phyloP scores from a whole-genome alignment of 2,888 invertebrate genomes.

The Melipona bicolor region DNA sequence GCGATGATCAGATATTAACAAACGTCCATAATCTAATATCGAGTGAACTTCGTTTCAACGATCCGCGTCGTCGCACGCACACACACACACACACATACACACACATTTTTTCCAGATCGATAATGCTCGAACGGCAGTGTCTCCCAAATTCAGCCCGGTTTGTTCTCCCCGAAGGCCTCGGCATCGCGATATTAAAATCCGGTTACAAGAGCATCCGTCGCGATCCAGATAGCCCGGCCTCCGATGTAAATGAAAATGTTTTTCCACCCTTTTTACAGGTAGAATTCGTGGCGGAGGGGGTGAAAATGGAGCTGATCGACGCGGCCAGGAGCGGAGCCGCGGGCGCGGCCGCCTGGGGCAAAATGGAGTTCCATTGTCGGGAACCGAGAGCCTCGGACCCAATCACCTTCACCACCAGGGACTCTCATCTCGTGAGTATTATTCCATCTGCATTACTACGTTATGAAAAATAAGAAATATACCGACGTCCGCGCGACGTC shows the following conservation, averaged over 20 bases:
- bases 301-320: conserved; percentile 94
- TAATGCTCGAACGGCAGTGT: neutral
- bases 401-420: conserved; percentile 95
- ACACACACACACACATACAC: neutral
- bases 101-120: neutral
- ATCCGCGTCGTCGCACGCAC: neutral
- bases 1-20: too few species aligned
- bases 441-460: conserved; percentile 33
- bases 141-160: conserved; percentile 1
- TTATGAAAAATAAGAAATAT: conserved; percentile 33
- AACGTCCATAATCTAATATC: too few species aligned
- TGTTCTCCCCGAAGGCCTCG: neutral
- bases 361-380: conserved; percentile 94
- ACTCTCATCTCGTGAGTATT: conserved; percentile 94
- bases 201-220: conserved; percentile 3
- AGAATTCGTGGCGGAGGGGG: conserved; percentile 95
- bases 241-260: conserved; percentile 41
- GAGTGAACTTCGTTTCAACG: too few species aligned
- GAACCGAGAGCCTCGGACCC: conserved; percentile 95
- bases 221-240: neutral
- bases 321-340: conserved; percentile 93
- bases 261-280: conserved; percentile 87
- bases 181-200: conserved; percentile 36
- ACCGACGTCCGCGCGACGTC: neutral
- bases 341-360: conserved; percentile 86